These are phyloP conservation scores for Branchinecta lynchi DNA, from an alignment of 1,140 invertebrate genomes.

Conservation along the genomic window DNA sequence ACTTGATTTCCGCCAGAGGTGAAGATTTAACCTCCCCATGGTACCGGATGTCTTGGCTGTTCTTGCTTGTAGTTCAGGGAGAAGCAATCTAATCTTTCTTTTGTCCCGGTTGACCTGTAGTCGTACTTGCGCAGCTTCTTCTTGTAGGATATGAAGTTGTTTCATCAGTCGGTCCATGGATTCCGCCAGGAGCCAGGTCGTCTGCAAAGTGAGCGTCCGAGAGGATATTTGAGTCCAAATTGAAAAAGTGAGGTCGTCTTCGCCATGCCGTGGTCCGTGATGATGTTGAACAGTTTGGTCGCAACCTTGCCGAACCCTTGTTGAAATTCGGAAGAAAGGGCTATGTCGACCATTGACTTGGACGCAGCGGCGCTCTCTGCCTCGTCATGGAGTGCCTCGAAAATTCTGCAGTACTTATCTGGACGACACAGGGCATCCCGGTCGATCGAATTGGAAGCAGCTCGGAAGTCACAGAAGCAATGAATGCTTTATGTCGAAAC, in stretches of 20 bases:
- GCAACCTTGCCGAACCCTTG: conserved; percentile 8
- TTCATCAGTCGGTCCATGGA: conserved; percentile 4
- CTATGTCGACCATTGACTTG: background rate
- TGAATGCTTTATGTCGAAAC: conserved; percentile 6
- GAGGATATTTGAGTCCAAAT: conserved; percentile 1
- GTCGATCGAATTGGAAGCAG: conserved; percentile 9
- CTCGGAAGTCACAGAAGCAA: conserved; percentile 9
- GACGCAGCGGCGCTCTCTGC: conserved; percentile 1
- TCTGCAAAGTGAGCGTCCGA: conserved; percentile 1
- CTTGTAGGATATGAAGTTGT: background rate
- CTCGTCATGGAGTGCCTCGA: background rate
- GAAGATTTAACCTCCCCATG: conserved; percentile 5
- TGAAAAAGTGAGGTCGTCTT: background rate
- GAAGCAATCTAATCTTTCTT: background rate
- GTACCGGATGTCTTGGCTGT: background rate
- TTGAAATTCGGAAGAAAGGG: conserved; percentile 6
- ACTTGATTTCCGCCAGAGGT: conserved; percentile 9
- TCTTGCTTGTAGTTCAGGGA: conserved; percentile 6
- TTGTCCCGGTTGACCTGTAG: conserved; percentile 1
- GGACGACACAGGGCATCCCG: background rate
- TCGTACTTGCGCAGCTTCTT: conserved; percentile 1
- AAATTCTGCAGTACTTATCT: background rate
- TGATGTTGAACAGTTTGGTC: conserved; percentile 9
- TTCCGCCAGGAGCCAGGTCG: conserved; percentile 7
- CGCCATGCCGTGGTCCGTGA: background rate